Percentiles rank a stretch among this genome's conserved stretches.
Evolutionary conservation across 2,888 invertebrate genomes (phyloP).

Genomic region (Synergus gifuensis): DNA sequence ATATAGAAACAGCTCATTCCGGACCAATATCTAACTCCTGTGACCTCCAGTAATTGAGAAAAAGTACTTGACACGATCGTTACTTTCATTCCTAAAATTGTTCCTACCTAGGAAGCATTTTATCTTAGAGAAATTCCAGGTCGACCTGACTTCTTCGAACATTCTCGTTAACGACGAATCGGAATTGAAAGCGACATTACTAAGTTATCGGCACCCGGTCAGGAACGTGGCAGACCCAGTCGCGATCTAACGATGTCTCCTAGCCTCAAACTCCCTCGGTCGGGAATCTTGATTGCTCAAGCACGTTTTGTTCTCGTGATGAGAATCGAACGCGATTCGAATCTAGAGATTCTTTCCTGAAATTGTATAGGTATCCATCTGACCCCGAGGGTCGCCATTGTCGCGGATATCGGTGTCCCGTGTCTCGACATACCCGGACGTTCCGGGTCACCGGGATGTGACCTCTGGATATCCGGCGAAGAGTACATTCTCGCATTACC

Average conservation of each 20-base stretch:
- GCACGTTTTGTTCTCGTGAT: slow-evolving; percentile 35
- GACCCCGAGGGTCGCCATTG: slow-evolving; percentile 35
- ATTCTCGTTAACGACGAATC: slow-evolving; percentile 22
- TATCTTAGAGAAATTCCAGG: slow-evolving; percentile 25
- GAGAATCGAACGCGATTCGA: slow-evolving; percentile 38
- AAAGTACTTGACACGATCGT: not conserved
- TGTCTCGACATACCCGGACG: slow-evolving; percentile 40
- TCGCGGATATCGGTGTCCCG: slow-evolving; percentile 31
- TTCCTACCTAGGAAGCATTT: slow-evolving; percentile 3
- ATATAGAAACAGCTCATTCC: not conserved
- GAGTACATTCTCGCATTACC: slow-evolving; percentile 27
- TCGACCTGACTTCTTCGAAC: not conserved
- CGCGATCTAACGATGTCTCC: slow-evolving; percentile 25
- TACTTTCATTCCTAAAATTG: slow-evolving; percentile 2
- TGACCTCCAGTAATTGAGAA: not conserved
- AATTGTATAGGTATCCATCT: slow-evolving; percentile 34
- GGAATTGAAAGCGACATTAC: slow-evolving; percentile 34
- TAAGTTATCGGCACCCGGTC: slow-evolving; percentile 12
- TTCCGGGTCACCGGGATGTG: slow-evolving; percentile 34
- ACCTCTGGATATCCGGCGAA: slow-evolving; percentile 35
- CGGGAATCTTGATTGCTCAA: slow-evolving; percentile 36
- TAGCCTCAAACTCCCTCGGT: slow-evolving; percentile 9
- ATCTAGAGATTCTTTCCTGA: slow-evolving; percentile 41
- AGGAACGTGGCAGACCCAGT: slow-evolving; percentile 11
- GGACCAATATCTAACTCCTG: not conserved